Conservation (phyloP, 2,797 vertebrate species). For the Myotis planiceps region DNA sequence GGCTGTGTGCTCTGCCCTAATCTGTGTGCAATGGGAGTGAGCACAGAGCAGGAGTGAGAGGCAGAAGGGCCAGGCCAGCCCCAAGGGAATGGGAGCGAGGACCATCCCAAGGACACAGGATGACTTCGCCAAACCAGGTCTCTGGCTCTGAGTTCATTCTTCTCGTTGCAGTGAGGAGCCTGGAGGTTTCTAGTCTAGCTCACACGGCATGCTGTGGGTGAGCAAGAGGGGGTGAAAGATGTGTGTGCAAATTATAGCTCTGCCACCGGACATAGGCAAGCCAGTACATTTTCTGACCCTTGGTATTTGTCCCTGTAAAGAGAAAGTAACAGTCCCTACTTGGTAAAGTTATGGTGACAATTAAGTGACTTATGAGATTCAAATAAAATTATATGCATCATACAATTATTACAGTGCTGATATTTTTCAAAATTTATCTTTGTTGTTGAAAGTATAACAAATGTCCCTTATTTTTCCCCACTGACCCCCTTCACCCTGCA, state of each 20-base stretch:
- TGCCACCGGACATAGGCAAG: not conserved
- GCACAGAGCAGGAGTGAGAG: not conserved
- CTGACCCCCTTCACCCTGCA: no score
- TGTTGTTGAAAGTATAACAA: no score
- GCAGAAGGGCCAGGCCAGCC: not conserved
- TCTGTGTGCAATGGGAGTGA: not conserved
- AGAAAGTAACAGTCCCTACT: not conserved
- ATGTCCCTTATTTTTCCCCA: no score
- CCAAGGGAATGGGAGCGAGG: no score
- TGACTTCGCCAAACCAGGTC: not conserved
- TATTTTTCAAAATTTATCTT: no score
- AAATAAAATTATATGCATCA: not conserved
- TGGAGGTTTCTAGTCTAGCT: not conserved
- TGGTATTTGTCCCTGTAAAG: not conserved
- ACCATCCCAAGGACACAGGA: not conserved
- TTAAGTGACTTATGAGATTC: conserved; percentile 19
- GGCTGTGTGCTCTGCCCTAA: not conserved
- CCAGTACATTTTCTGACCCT: not conserved
- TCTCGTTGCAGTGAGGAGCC: not conserved
- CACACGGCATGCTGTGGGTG: accelerated
- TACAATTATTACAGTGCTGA: not conserved
- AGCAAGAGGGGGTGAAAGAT: not conserved
- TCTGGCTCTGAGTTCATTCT: not conserved
- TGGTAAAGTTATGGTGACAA: not conserved
- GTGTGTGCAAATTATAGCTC: not conserved